phyloP scores from a whole-genome alignment of 2,113 vertebrate genomes.

The Nothocercus nigrocapillus region DNA sequence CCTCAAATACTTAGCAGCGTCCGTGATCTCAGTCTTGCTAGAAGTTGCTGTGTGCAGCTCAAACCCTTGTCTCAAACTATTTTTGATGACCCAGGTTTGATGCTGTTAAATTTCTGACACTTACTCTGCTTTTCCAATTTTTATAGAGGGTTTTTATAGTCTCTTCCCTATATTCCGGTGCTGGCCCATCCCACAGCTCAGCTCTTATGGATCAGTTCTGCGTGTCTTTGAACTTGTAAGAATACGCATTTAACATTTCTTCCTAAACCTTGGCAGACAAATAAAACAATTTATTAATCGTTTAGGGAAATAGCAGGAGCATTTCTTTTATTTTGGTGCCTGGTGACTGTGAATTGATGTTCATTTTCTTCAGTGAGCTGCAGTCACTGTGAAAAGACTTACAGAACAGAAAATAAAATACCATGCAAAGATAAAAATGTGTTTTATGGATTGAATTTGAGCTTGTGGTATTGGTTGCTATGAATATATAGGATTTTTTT shows the following conservation, averaged over 20 bases:
- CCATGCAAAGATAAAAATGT: not conserved
- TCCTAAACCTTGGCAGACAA: not conserved
- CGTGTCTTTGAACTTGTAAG: not conserved
- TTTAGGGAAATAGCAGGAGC: not conserved
- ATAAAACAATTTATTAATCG: not conserved
- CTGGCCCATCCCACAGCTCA: not conserved
- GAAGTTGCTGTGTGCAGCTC: not conserved
- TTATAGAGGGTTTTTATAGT: not conserved
- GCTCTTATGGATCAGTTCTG: not conserved
- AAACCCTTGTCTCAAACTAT: not conserved
- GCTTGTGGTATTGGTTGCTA: slow-evolving; percentile 19
- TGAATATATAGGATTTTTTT: not conserved
- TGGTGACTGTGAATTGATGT: not conserved
- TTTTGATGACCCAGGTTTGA: not conserved
- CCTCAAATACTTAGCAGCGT: not conserved
- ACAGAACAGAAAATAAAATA: slow-evolving; percentile 35
- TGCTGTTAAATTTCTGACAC: not conserved
- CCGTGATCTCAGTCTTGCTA: not conserved
- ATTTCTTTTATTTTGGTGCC: not conserved
- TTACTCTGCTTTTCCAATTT: not conserved
- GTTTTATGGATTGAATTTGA: slow-evolving; percentile 38
- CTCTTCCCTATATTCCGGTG: not conserved
- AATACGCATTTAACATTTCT: not conserved
- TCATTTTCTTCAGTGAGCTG: not conserved
- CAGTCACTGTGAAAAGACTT: not conserved